Evolutionary conservation across 2,113 vertebrate species (phyloP).

Genomic region (Lagopus muta): DNA sequence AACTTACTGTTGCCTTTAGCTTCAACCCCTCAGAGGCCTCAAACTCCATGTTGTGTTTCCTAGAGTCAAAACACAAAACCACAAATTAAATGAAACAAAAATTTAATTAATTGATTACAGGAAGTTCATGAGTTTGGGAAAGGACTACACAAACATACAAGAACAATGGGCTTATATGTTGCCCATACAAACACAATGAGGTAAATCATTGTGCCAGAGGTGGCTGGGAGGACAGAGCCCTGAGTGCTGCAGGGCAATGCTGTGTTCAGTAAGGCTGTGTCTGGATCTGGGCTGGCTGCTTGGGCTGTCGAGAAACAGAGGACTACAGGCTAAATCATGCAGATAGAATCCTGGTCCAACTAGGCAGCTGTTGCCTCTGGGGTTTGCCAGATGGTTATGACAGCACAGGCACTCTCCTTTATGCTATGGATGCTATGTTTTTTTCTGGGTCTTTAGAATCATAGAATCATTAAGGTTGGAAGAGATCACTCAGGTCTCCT

Average conservation of each 20-base stretch:
- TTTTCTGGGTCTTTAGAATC: neutral
- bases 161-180: slow-evolving; percentile 51
- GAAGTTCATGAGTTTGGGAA: slow-evolving; percentile 43
- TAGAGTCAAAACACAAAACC: neutral
- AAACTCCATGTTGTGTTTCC: neutral
- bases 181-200: slow-evolving; percentile 39
- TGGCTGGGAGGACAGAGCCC: neutral
- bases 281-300: neutral
- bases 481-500: no score
- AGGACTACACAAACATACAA: slow-evolving; percentile 32
- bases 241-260: neutral
- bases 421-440: neutral
- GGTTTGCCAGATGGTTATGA: neutral
- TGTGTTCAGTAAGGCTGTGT: neutral
- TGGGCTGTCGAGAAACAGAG: neutral
- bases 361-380: neutral
- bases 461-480: no score
- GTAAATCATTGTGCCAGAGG: neutral
- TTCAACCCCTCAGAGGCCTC: neutral
- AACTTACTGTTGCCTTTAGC: neutral
- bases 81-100: slow-evolving; percentile 34
- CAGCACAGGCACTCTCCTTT: neutral
- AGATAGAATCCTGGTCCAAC: fast-evolving
- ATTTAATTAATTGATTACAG: slow-evolving; percentile 51
- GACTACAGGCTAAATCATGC: neutral